Evolutionary conservation across 92 coral and sea anemone species (phyloP).

Genomic region (Isaurus tuberculatus): DNA sequence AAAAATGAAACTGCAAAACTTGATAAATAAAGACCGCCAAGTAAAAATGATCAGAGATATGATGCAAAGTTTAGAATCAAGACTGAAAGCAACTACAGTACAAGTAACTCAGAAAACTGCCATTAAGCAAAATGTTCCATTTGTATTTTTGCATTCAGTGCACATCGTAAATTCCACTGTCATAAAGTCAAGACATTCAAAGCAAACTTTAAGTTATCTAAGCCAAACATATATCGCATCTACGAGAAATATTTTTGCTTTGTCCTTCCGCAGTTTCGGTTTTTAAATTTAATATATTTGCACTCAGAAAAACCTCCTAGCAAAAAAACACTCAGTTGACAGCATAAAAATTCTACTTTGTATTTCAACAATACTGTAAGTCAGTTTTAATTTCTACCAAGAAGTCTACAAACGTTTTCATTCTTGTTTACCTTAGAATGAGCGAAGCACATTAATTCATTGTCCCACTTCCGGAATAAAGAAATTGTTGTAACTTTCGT

Average conservation of each 20-base stretch:
- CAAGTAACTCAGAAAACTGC: too few species aligned
- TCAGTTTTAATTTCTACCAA: neutral
- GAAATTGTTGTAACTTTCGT: slow-evolving; percentile 86
- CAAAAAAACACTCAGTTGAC: too few species aligned
- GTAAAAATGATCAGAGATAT: too few species aligned
- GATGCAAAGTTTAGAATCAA: too few species aligned
- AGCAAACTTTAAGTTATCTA: neutral
- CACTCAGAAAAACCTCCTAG: too few species aligned
- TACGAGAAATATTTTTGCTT: too few species aligned
- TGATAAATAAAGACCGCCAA: neutral
- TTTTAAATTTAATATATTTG: too few species aligned
- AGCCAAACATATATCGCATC: neutral
- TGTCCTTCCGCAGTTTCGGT: too few species aligned
- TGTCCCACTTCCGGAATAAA: slow-evolving; percentile 93
- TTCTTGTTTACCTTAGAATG: slow-evolving; percentile 76
- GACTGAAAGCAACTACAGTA: too few species aligned
- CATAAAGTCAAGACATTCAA: slow-evolving; percentile 26
- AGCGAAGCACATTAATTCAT: slow-evolving; percentile 90
- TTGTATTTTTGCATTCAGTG: neutral
- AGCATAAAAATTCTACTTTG: too few species aligned
- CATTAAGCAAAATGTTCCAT: too few species aligned
- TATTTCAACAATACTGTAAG: too few species aligned
- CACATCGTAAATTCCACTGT: slow-evolving; percentile 38
- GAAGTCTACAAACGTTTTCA: neutral
- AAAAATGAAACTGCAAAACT: neutral